A percentile compares a stretch with the other conserved stretches of the same genome.
Evolutionary conservation across 2,797 vertebrate species (phyloP).

Genomic region (Anas capensis): DNA sequence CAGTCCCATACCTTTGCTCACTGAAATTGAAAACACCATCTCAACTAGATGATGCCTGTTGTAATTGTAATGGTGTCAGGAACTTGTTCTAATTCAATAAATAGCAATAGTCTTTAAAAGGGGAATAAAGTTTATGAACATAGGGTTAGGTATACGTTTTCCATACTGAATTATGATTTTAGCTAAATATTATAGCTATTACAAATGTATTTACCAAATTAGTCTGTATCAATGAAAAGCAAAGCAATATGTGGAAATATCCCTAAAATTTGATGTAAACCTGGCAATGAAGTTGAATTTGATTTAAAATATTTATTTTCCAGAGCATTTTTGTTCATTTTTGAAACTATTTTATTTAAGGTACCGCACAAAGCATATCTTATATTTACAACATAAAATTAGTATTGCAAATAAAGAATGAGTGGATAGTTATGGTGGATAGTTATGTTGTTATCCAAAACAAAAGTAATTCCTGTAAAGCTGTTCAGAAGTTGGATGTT

Average conservation of each 20-base stretch:
- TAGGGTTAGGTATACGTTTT: neutral
- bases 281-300: slow-evolving; percentile 1
- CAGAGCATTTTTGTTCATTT: slow-evolving; percentile 46
- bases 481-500: neutral
- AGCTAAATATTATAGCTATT: slow-evolving; percentile 4
- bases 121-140: neutral
- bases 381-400: slow-evolving; percentile 10
- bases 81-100: neutral
- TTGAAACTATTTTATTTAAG: neutral
- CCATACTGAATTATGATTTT: neutral
- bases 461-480: slow-evolving; percentile 1
- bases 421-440: neutral
- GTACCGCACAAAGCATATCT: neutral
- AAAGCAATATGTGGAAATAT: slow-evolving; percentile 38
- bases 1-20: neutral
- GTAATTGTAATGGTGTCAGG: neutral
- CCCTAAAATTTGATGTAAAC: slow-evolving; percentile 30
- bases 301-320: slow-evolving; percentile 48
- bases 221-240: slow-evolving; percentile 6
- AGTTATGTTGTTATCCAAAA: neutral
- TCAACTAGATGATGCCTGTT: neutral
- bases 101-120: neutral
- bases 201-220: slow-evolving; percentile 14
- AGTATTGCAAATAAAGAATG: slow-evolving; percentile 12
- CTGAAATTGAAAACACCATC: neutral